A percentile compares a stretch with the other conserved stretches of the same genome.
These are phyloP conservation scores for Chromoteleia sp. DNA, from an alignment of 2,888 invertebrate species.

Conservation along the genomic window DNA sequence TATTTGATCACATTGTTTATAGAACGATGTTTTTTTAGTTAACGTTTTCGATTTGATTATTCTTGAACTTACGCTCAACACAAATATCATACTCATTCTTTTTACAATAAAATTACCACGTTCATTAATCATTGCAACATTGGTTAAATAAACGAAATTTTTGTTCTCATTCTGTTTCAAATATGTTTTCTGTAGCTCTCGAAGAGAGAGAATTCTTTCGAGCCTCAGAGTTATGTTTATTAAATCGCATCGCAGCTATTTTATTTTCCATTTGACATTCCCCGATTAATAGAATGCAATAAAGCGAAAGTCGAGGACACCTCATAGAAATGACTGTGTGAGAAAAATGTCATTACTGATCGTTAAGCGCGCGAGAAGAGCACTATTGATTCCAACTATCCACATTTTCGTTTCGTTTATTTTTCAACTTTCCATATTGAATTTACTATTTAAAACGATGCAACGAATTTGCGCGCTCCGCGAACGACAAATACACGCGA, in stretches of 20 bases:
- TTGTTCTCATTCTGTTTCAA: background rate
- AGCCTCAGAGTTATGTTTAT: conserved; percentile 25
- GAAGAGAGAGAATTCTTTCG: conserved; percentile 13
- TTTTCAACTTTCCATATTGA: conserved; percentile 46
- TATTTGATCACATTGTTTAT: too few species aligned
- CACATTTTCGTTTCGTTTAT: conserved; percentile 50
- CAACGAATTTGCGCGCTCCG: conserved; percentile 28
- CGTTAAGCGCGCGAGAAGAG: conserved; percentile 29
- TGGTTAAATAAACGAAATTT: too few species aligned
- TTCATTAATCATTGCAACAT: too few species aligned
- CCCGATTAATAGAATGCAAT: conserved; percentile 50
- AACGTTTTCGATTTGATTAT: too few species aligned
- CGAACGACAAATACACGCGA: background rate
- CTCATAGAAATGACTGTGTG: conserved; percentile 18
- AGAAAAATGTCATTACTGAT: conserved; percentile 23
- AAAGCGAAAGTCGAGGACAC: conserved; percentile 45
- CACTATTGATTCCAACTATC: conserved; percentile 43
- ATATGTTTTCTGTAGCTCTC: background rate
- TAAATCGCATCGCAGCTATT: conserved; percentile 11
- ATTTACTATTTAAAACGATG: conserved; percentile 46
- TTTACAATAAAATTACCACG: too few species aligned
- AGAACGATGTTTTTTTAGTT: too few species aligned
- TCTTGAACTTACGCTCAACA: too few species aligned
- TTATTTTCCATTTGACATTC: conserved; percentile 31
- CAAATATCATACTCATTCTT: too few species aligned